Base-by-base conservation (phyloP, 2,113 vertebrate species). In the Chaenocephalus aceratus region DNA sequence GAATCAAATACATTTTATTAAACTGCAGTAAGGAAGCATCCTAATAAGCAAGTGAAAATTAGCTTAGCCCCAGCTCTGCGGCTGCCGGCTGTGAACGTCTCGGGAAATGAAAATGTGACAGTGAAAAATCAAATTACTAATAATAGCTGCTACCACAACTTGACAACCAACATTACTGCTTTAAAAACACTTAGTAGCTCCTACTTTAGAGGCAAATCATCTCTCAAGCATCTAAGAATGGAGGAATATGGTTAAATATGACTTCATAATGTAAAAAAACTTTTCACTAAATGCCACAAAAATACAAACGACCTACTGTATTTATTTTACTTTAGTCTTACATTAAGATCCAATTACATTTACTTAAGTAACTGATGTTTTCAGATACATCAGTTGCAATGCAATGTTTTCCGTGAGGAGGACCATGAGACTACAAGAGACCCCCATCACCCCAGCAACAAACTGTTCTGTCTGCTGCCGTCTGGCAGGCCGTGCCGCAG, bases 1-100 rank as follows among this genome's bases (percentile, higher is more conserved):
- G 45, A 70, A 75, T 73, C 75, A 80, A 56, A 86, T 79, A 79
- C 79, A 77, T 69, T 59, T 86, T 75, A 86, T 82, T 83, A 89
- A 86, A 73, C 5, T 13, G 11, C 69, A 53, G 73, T 64, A 72
- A 84, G 79, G 76, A 89, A 59, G 60, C 67, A 18, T 85, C 56
- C 77, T 84, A 87, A 90, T 90, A 60, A 87, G 80, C 66, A 49
- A 63, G 72, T 23, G 58, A 67, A 7, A 86, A 86, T 86, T 64
- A 77, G 81, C 75, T 72, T 46, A 48, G 72, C 61, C 59, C 10
- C 70, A 66, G 82, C 75, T 16, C 21, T 1, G 52, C 11, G 66
- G 70, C 59, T 58, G 65, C 81, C 75, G 72, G 79, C 84, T 79
- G 70, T 7, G 73, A 75, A 77, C 12, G 66, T 80, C 67, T 78